Conservation (phyloP, 2,888 invertebrate species). For the Gandaritis pyraliata region DNA sequence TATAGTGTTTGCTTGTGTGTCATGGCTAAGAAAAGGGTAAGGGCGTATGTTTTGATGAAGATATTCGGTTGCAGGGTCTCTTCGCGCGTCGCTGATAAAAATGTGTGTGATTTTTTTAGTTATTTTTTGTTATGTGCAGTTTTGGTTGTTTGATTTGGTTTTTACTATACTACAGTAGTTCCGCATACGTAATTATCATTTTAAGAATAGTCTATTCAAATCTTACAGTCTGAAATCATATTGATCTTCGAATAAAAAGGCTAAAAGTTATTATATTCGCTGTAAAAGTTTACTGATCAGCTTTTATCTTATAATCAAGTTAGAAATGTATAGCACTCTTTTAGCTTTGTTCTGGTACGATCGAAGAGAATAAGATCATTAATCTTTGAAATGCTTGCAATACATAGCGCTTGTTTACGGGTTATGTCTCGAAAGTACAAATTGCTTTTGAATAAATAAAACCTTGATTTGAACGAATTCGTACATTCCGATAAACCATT, state of each 20-base stretch:
- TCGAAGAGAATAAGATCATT: too few species aligned
- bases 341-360: too few species aligned
- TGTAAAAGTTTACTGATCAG: neutral
- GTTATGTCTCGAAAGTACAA: too few species aligned
- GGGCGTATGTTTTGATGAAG: slow-evolving; percentile 47
- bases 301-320: neutral
- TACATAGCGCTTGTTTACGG: too few species aligned
- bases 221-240: neutral
- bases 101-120: slow-evolving; percentile 32
- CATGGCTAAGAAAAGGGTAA: slow-evolving; percentile 81
- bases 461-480: slow-evolving; percentile 6
- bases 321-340: too few species aligned
- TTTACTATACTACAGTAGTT: neutral
- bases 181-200: neutral
- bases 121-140: slow-evolving; percentile 3
- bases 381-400: too few species aligned
- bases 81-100: slow-evolving; percentile 34
- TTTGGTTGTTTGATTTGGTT: slow-evolving; percentile 9
- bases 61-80: slow-evolving; percentile 37
- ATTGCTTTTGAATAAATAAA: neutral
- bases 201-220: neutral
- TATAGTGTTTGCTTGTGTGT: slow-evolving; percentile 39
- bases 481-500: slow-evolving; percentile 5
- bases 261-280: too few species aligned
- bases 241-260: neutral